Percentiles rank a stretch among this genome's conserved stretches.
Conservation (phyloP, 37 sponge, comb jelly and placozoan genomes). For the Axinella damicornis region DNA sequence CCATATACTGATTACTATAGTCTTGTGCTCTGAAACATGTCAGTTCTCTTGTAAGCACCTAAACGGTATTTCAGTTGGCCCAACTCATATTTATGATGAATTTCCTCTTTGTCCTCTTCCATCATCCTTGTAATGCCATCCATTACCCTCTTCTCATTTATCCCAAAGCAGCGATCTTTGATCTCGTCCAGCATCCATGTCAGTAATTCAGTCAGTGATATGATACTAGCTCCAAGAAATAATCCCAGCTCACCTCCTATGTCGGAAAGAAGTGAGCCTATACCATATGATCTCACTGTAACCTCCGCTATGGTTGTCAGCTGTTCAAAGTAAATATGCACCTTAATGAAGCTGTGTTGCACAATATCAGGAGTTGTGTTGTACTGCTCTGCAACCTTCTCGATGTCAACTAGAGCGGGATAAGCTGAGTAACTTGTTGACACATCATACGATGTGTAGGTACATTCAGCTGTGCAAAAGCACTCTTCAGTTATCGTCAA, state of each 20-base stretch:
- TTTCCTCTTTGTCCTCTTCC: not conserved
- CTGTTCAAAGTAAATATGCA: constrained; percentile 26
- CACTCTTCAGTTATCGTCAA: not conserved
- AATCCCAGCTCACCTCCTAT: constrained; percentile 65
- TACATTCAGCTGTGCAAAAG: not conserved
- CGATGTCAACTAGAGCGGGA: not conserved
- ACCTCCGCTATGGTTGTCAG: not conserved
- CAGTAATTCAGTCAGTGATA: constrained; percentile 39
- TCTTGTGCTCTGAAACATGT: too few species aligned
- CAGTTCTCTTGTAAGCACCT: too few species aligned
- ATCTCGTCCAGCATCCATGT: constrained; percentile 26
- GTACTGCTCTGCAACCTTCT: not conserved
- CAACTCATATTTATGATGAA: not conserved
- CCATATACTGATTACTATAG: too few species aligned
- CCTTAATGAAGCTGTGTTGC: constrained; percentile 29
- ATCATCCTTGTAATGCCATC: not conserved
- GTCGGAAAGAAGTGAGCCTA: constrained; percentile 37
- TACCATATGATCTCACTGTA: constrained; percentile 30
- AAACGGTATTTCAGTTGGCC: too few species aligned
- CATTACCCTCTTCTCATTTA: constrained; percentile 13
- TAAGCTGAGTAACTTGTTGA: constrained; percentile 19
- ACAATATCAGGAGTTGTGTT: not conserved
- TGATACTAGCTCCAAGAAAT: constrained; percentile 68
- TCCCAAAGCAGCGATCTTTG: constrained; percentile 26
- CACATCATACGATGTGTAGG: constrained; percentile 2